These are phyloP conservation scores for Brachyhypopomus occidentalis DNA, from an alignment of 2,113 vertebrate species.

Conservation along the genomic window DNA sequence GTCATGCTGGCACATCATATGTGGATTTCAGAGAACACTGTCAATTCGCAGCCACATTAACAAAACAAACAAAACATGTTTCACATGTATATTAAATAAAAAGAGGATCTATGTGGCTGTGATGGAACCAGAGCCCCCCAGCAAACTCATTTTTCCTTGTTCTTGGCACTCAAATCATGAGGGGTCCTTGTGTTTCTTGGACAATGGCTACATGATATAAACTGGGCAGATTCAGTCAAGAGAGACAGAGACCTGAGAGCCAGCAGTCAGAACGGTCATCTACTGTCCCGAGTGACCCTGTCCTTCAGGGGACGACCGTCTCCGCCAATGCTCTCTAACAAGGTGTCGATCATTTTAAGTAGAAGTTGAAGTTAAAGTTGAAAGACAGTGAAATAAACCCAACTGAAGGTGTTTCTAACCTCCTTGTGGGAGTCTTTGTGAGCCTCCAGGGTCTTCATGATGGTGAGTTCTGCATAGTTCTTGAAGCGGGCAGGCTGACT, in stretches of 20 bases:
- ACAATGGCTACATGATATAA: neutral
- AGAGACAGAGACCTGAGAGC: neutral
- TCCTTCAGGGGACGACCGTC: no score
- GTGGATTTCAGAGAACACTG: no score
- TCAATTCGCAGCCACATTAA: no score
- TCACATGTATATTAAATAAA: no score
- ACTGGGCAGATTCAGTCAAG: neutral
- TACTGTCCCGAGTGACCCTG: no score
- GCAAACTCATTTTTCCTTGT: neutral
- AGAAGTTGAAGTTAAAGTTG: neutral
- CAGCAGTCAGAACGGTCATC: neutral
- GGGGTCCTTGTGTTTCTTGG: neutral
- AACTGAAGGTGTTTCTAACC: slow-evolving; percentile 68
- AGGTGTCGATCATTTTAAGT: no score
- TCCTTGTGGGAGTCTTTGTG: slow-evolving; percentile 99
- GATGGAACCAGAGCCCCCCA: neutral
- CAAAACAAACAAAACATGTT: no score
- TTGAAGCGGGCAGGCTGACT: slow-evolving; percentile 97
- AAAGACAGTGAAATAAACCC: neutral
- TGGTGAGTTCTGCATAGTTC: slow-evolving; percentile 95
- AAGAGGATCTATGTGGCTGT: no score
- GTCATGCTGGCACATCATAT: no score
- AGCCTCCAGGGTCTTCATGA: slow-evolving; percentile 99
- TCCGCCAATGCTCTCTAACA: no score
- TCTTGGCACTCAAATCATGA: neutral